Base-by-base conservation (phyloP, 2,113 vertebrate genomes). In the Semnopithecus entellus region DNA sequence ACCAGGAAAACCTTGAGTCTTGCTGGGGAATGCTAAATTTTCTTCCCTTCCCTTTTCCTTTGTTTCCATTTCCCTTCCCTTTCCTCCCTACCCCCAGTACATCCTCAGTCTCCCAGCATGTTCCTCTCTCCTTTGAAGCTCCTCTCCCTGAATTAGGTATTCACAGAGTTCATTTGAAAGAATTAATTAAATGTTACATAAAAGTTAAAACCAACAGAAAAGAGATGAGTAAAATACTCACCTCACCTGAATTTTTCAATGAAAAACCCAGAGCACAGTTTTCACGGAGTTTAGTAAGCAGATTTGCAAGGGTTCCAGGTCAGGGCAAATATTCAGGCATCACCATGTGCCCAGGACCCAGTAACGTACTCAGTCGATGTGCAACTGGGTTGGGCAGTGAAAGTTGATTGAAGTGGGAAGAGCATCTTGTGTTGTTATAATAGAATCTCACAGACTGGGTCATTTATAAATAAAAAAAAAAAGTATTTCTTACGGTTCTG, bases 221-320 rank as follows among this genome's bases (percentile, higher is more conserved):
- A 55, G 27, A 79, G 50, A 22, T 11, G 32, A 61, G n/a, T 4
- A 8, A n/a, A 30, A 22, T 30, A 8, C 13, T 72, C 45, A 25
- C 20, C 7, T 89, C 14, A 25, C 25, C 30, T 79, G 8, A 32
- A 66, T 8, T n/a, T 64, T 10, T 82, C n/a, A 38, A 2, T 25
- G 27, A 23, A 23, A 80, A 30, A 8, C 10, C 10, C 10, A 2
- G 10, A 32, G 18, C 3, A 61, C 35, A 45, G 14, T 11, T 66
- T 5, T 0, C 11, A 0, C 1, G 2, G 18, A 10, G 7, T 13
- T 38, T 48, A 66, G 45, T 6, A 22, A 78, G 64, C 43, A 13
- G 10, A 0, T 38, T 4, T 32, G 43, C 30, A 23, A 73, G 4
- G 2, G 11, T 35, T 30, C 20, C 0, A 2, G 20, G 61, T n/a